Base-by-base conservation (phyloP, 1,140 invertebrate species). In the Hylaeus anthracinus region DNA sequence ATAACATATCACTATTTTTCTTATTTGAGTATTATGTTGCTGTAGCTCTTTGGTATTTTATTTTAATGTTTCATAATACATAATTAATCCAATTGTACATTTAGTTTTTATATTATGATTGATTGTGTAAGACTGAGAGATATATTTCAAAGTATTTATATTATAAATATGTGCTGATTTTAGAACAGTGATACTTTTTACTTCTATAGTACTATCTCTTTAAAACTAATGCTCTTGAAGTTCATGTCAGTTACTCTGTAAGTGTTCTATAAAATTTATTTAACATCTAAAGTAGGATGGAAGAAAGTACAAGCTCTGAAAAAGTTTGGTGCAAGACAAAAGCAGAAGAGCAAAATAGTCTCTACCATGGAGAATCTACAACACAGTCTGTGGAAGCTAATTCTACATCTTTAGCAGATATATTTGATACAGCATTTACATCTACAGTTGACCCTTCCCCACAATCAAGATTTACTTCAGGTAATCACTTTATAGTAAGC, bases 361-460 rank as follows among this genome's bases (percentile, higher is more conserved):
- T 92, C 26, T 93, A 92, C 72, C 90, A 89, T 81, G 75, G 78
- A 51, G 92, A 93, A 80, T 81, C 89, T 64, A 81, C 89, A 48
- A 81, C 89, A 60, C 86, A 86, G 15, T 90, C 92, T 48, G 88
- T 93, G 66, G 93, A 94, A 70, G 90, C 89, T 14, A 92, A 90
- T 82, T 92, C 94, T 15, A 94, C 94, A 60, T 94, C 94, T 9
- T 86, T 94, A 72, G 94, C 92, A 66, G 94, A 94, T 89, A 94
- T 94, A 85, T 93, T 94, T 87, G 93, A 94, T 86, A 94, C 94
- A 67, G 94, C 94, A 73, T 94, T 94, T 88, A 92, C 93, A 51
- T 94, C 94, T 45, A 94, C 93, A n/a, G 94, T 93, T 60, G 94
- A 94, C 89, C 92, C 91, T 67, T 85, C 92, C 66, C 90, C 93